Base-by-base conservation (phyloP, 2,113 vertebrate genomes). In the Xyliphius kryptos region DNA sequence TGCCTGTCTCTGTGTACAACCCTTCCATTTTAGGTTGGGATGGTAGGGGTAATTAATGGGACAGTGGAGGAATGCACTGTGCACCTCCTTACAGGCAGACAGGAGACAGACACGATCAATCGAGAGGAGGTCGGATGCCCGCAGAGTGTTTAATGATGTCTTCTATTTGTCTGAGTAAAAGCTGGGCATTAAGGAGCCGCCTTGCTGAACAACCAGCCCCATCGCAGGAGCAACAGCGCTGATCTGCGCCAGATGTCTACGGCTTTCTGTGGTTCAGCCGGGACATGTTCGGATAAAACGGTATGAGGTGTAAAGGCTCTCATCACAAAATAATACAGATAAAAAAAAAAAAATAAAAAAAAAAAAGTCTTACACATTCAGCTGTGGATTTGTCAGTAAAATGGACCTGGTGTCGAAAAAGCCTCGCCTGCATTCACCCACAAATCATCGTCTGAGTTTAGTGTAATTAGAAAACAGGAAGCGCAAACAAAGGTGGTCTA, bases 1-100 rank as follows among this genome's bases (percentile, higher is more conserved):
- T 1, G 44, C 56, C 10, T 16, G 38, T 62, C 60, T 74, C 61
- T 55, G 61, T 63, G 68, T 73, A 65, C 71, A 69, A 81, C 71
- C 57, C 75, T 66, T 78, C 70, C 67, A 79, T 80, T 86, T 80
- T 72, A 71, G 74, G 75, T 77, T 68, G 57, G 6, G 51, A 41
- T 16, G 7, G 65, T 62, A 65, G 70, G 69, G 70, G 72, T 81
- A 83, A 82, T 81, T 79, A 82, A 70, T 26, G n/a, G 57, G 9
- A 61, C 61, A 51, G 61, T 16, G 51, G 48, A 77, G 65, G 54
- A 76, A 74, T 54, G 49, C 66, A n/a, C n/a, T 57, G 52, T 54
- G 16, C 53, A 64, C 26, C 26, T 75, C 26, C 61, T 67, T 68
- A 70, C 43, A 69, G 64, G 65, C 75, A 76, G 75, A 72, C 63